Evolutionary conservation across 2,113 vertebrate genomes (phyloP).

Genomic region (Pedionomus torquatus): DNA sequence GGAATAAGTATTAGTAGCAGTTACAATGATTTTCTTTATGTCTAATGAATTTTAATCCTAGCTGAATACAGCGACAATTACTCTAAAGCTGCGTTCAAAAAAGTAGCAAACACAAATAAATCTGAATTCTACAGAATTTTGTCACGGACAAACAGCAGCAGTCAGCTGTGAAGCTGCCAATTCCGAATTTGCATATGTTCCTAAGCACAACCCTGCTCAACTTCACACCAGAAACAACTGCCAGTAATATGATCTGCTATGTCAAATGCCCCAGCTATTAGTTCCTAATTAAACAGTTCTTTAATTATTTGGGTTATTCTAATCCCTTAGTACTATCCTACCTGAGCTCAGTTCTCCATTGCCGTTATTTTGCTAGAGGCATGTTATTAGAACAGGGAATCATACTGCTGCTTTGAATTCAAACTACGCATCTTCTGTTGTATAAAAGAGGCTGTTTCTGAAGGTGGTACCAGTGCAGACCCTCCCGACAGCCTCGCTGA

Average conservation of each 20-base stretch:
- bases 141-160: background rate
- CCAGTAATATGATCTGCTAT: background rate
- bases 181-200: background rate
- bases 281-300: background rate
- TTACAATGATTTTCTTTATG: background rate
- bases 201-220: background rate
- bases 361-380: background rate
- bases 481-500: background rate
- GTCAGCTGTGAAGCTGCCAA: background rate
- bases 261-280: background rate
- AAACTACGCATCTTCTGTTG: background rate
- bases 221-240: background rate
- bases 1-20: background rate
- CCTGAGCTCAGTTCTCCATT: background rate
- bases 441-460: background rate
- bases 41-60: background rate
- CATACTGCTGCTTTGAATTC: background rate
- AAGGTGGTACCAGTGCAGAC: background rate
- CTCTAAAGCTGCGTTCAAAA: background rate
- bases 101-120: background rate
- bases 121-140: background rate
- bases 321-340: background rate
- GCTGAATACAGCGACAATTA: background rate
- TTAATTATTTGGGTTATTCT: conserved; percentile 2
- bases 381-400: background rate